These are phyloP conservation scores for Anarhynchus alexandrinus DNA, from an alignment of 2,113 vertebrate genomes.

Conservation along the genomic window DNA sequence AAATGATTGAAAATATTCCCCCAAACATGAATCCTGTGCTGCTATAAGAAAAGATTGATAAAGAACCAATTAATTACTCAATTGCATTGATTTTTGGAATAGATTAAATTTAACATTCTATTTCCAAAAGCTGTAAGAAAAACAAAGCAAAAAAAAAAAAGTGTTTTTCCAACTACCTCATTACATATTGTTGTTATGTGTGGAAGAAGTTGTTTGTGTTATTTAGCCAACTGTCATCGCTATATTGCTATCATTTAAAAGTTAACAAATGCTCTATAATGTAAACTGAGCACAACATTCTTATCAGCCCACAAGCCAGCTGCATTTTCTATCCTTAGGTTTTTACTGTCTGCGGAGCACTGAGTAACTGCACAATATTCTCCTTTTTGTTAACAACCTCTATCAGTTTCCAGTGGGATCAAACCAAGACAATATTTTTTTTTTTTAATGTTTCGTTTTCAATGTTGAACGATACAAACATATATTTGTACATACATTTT, in stretches of 20 bases:
- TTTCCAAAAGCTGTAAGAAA: background rate
- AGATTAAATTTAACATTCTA: background rate
- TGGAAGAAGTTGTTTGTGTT: background rate
- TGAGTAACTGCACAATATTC: background rate
- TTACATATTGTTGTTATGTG: background rate
- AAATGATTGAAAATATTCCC: background rate
- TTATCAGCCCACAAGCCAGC: background rate
- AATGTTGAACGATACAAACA: background rate
- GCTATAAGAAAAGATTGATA: background rate
- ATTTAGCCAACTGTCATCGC: constrained; percentile 7
- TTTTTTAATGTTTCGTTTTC: background rate
- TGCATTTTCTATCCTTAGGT: background rate
- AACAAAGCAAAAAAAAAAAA: background rate
- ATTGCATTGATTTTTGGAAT: background rate
- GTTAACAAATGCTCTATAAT: background rate
- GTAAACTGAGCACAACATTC: background rate
- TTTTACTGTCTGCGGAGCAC: background rate
- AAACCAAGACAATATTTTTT: background rate
- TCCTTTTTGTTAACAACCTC: background rate
- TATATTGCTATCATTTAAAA: constrained; percentile 11
- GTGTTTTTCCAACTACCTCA: background rate
- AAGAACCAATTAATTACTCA: background rate
- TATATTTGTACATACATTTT: background rate
- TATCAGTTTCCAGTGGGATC: background rate
- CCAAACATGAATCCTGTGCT: background rate